Conservation (phyloP, 2,888 invertebrate genomes). For the Spodoptera littoralis region DNA sequence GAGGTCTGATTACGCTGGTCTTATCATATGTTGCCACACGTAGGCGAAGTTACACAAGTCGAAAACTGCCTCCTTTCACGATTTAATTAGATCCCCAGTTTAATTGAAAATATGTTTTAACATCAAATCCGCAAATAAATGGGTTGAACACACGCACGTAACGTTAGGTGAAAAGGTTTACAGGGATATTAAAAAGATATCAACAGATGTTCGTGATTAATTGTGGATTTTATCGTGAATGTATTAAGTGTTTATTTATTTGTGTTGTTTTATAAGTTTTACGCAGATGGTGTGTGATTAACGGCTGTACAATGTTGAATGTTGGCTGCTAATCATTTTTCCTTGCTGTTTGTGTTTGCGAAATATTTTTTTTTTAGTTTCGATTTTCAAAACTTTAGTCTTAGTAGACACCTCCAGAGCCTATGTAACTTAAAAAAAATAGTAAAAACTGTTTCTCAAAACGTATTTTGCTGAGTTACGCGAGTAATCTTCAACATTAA, state of each 20-base stretch:
- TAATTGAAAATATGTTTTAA: constrained; percentile 82
- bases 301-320: too few species aligned
- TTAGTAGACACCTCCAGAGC: too few species aligned
- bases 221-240: constrained; percentile 1
- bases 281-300: too few species aligned
- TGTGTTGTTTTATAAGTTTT: background rate
- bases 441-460: too few species aligned
- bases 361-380: too few species aligned
- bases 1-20: constrained; percentile 65
- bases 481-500: too few species aligned
- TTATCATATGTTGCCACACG: constrained; percentile 68
- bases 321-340: too few species aligned
- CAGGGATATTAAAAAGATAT: background rate
- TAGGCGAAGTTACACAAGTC: constrained; percentile 74
- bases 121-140: constrained; percentile 77
- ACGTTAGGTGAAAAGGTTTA: constrained; percentile 51
- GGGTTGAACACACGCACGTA: constrained; percentile 67
- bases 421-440: too few species aligned
- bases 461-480: too few species aligned
- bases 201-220: constrained; percentile 12
- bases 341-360: too few species aligned
- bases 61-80: constrained; percentile 78
- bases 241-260: background rate
- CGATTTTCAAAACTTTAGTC: too few species aligned
- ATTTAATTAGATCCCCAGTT: constrained; percentile 79